phyloP scores from a whole-genome alignment of 2,888 invertebrate genomes.

The Lepetodrilus schrolli region DNA sequence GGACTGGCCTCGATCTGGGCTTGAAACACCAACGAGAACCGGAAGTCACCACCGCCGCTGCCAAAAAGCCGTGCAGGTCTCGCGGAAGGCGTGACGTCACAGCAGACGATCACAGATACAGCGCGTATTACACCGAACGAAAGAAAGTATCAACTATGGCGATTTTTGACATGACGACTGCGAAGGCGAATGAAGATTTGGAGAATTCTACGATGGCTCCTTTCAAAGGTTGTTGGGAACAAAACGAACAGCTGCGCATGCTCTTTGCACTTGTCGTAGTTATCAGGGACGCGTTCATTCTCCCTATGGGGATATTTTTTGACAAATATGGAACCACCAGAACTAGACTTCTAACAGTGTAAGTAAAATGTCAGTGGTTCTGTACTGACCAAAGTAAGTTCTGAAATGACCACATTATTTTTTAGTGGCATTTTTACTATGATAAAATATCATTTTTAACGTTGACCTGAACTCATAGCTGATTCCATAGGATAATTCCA shows the following conservation, averaged over 20 bases:
- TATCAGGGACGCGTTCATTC: constrained; percentile 49
- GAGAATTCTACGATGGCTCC: neutral
- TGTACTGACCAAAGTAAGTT: too few relatives aligned
- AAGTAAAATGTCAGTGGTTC: constrained; percentile 42
- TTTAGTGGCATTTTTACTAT: too few relatives aligned
- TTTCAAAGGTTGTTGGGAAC: constrained; percentile 43
- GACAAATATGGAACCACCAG: constrained; percentile 63
- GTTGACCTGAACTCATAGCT: too few relatives aligned
- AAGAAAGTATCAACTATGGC: neutral
- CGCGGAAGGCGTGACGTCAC: neutral
- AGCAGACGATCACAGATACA: neutral
- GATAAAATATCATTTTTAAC: too few relatives aligned
- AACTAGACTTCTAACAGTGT: constrained; percentile 61
- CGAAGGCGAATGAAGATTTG: constrained; percentile 24
- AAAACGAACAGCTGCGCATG: constrained; percentile 46
- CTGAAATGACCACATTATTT: too few relatives aligned
- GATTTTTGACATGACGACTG: neutral
- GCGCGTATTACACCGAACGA: neutral
- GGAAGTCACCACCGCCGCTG: constrained; percentile 34
- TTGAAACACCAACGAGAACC: neutral
- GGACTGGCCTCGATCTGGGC: constrained; percentile 20
- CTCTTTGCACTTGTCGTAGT: constrained; percentile 50
- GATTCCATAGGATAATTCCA: too few relatives aligned
- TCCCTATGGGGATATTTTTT: constrained; percentile 57
- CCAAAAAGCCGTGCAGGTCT: neutral